phyloP scores from a whole-genome alignment of 2,797 vertebrate species.

The Phalloptychus januarius region DNA sequence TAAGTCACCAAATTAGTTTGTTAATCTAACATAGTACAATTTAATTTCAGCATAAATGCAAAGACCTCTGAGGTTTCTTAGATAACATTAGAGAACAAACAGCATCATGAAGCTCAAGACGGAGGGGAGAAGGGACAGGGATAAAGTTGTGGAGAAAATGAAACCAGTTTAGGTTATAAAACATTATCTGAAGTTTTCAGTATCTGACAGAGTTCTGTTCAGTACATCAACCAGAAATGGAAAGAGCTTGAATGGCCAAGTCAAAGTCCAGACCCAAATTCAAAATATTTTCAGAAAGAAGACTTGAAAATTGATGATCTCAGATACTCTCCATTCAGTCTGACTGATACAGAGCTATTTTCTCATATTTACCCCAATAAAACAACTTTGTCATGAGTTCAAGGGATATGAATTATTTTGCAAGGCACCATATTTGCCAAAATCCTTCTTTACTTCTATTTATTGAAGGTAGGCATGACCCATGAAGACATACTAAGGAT shows the following conservation, averaged over 20 bases:
- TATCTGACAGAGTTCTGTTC: background rate
- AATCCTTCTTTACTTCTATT: background rate
- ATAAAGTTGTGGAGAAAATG: background rate
- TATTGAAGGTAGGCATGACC: background rate
- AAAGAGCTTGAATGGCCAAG: background rate
- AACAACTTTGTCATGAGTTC: background rate
- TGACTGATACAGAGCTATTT: background rate
- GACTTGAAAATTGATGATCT: background rate
- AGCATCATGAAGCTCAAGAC: background rate
- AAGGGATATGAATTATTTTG: background rate
- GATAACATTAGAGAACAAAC: background rate
- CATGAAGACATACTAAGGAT: background rate
- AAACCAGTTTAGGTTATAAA: background rate
- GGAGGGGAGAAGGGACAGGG: background rate
- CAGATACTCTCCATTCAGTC: background rate
- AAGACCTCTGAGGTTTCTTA: background rate
- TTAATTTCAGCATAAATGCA: background rate
- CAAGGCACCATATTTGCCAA: background rate
- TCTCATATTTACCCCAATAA: background rate
- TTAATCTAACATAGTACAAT: background rate
- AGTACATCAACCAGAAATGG: background rate
- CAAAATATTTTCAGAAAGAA: background rate
- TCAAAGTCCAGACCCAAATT: background rate
- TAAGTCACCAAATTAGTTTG: background rate
- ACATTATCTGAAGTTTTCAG: background rate